phyloP scores from a whole-genome alignment of 2,888 invertebrate genomes.

The Ferrisia virgata region DNA sequence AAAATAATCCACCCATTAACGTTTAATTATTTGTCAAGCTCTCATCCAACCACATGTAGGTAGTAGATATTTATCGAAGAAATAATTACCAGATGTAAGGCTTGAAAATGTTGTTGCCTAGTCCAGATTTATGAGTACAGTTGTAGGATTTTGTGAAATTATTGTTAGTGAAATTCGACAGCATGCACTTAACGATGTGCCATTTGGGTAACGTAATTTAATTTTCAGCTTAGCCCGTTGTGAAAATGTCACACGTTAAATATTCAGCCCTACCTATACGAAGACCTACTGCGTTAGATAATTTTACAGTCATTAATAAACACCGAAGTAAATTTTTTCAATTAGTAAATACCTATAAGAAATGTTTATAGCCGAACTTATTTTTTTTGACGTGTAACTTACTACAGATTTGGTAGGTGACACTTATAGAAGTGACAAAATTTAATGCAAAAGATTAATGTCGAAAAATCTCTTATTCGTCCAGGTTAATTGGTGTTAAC shows the following conservation, averaged over 20 bases:
- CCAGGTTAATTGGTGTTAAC: no score
- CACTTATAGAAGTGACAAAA: no score
- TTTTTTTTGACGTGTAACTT: no score
- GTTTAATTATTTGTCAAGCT: neutral
- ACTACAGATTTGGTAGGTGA: no score
- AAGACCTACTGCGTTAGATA: neutral
- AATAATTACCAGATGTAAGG: neutral
- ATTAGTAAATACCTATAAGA: no score
- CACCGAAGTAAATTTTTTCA: no score
- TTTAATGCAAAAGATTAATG: no score
- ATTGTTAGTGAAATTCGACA: neutral
- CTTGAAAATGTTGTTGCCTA: neutral
- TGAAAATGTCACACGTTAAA: neutral
- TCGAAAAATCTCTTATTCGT: no score
- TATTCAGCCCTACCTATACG: neutral
- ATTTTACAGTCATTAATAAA: neutral
- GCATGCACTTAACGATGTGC: neutral
- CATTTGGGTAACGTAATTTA: conserved; percentile 10
- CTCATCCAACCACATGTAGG: neutral
- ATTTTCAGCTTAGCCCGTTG: neutral
- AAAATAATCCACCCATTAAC: neutral
- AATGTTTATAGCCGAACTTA: no score
- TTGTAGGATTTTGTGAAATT: neutral
- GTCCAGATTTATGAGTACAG: neutral
- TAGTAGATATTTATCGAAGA: no score